phyloP scores from a whole-genome alignment of 2,797 vertebrate genomes.

The Octomys mimax region DNA sequence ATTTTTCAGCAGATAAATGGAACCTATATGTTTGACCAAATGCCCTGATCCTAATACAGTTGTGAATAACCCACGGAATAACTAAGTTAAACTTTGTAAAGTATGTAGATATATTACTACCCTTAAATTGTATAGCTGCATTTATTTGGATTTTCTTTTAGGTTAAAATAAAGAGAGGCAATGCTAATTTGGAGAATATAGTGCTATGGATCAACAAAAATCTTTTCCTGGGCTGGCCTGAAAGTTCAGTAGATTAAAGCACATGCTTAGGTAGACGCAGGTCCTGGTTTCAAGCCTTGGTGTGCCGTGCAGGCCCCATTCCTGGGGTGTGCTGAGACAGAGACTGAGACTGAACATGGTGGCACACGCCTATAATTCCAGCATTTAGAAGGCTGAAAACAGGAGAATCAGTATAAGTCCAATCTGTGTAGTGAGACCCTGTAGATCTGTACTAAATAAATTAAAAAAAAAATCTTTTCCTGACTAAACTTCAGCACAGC shows the following conservation, averaged over 20 bases:
- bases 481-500: not conserved
- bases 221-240: not conserved
- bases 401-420: no score
- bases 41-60: not conserved
- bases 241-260: no score
- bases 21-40: not conserved
- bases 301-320: no score
- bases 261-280: no score
- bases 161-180: not conserved
- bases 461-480: not conserved
- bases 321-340: no score
- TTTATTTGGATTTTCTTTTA: constrained; percentile 46
- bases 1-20: not conserved
- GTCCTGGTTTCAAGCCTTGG: no score
- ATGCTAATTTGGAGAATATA: not conserved
- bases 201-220: not conserved
- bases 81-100: not conserved
- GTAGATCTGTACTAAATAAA: no score
- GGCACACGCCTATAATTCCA: no score
- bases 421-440: no score
- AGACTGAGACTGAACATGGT: no score
- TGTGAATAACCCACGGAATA: not conserved
- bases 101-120: not conserved
- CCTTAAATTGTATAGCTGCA: not conserved
- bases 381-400: no score